Evolutionary conservation across 2,888 invertebrate species (phyloP), one percentile per base, ranked within the genome.

Genomic region (Cerceris rybyensis): DNA sequence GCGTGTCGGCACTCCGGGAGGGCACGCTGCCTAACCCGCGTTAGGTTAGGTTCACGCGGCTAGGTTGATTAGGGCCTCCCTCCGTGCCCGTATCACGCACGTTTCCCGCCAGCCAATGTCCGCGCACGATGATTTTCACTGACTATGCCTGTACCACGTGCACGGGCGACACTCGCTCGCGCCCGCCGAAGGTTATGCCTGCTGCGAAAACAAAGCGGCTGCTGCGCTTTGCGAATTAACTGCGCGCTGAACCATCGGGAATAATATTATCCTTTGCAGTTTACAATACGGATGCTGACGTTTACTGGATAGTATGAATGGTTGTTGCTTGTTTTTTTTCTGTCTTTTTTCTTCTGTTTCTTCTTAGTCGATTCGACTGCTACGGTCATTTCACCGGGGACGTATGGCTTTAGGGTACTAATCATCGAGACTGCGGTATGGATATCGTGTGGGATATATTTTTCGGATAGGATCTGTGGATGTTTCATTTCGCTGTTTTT

Each of bases 101-200:
- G 83, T 79, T 78, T 83, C 84, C 86, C 86, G 83, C 86, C 86
- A 85, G 61, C 84, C 84, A 84, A 79, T 84, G 84, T 79, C 78
- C 86, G 86, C 85, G 85, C 85, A 82, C 82, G 85, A 86, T 86
- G 85, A 86, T 86, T 86, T 85, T 84, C 86, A 87, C 86, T 84
- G 84, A 87, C 83, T 82, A 73, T 79, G 76, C 77, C 81, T 72
- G 73, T 59, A 60, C 83, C 81, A 83, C 81, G 81, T 82, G 81
- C 80, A 79, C 76, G 55, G 64, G 73, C 79, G 74, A 64, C 75
- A 69, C 72, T 50, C 49, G 55, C 64, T 49, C 60, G 49, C 70
- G 64, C 80, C 75, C 58, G 16, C 46, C 67, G 68, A 67, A 68
- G 55, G 61, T 64, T 70, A 64, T 69, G 75, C 70, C 66, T 69